These are phyloP conservation scores for Gadopsis marmoratus DNA, from an alignment of 2,797 vertebrate species.

Conservation along the genomic window DNA sequence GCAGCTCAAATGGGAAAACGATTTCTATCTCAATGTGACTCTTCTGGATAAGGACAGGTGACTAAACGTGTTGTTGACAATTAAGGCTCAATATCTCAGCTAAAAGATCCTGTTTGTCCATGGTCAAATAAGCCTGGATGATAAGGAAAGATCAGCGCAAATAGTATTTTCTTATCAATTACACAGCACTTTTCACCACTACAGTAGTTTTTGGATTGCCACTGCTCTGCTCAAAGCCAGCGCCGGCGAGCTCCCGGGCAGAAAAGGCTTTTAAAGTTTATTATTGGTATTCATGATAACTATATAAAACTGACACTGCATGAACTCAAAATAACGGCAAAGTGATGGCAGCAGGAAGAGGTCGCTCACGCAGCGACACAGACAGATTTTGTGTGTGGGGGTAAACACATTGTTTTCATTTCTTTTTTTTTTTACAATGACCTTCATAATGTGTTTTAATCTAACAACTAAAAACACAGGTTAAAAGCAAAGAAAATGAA, in stretches of 20 bases:
- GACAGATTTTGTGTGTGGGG: background rate
- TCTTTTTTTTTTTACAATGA: background rate
- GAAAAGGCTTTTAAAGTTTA: conserved; percentile 29
- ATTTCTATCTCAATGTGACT: conserved; percentile 56
- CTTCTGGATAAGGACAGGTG: conserved; percentile 63
- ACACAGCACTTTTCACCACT: background rate
- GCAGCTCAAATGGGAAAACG: conserved; percentile 39
- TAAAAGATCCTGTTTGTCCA: conserved; percentile 50
- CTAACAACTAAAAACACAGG: conserved; percentile 8
- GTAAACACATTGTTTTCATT: background rate
- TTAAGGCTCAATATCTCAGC: conserved; percentile 50
- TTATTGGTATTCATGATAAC: conserved; percentile 21
- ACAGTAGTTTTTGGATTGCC: conserved; percentile 14
- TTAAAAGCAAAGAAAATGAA: conserved; percentile 22
- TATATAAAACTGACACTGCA: background rate
- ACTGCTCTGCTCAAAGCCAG: conserved; percentile 11
- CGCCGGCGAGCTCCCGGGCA: conserved; percentile 1
- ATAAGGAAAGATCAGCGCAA: conserved; percentile 65
- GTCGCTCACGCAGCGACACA: background rate
- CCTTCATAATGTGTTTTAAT: conserved; percentile 1
- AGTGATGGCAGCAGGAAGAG: conserved; percentile 6
- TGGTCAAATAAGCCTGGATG: conserved; percentile 67
- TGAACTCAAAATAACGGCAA: conserved; percentile 14
- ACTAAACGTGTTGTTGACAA: conserved; percentile 58
- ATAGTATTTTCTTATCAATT: conserved; percentile 11